Conservation (phyloP, 2,113 vertebrate genomes). For the Bubo bubo region DNA sequence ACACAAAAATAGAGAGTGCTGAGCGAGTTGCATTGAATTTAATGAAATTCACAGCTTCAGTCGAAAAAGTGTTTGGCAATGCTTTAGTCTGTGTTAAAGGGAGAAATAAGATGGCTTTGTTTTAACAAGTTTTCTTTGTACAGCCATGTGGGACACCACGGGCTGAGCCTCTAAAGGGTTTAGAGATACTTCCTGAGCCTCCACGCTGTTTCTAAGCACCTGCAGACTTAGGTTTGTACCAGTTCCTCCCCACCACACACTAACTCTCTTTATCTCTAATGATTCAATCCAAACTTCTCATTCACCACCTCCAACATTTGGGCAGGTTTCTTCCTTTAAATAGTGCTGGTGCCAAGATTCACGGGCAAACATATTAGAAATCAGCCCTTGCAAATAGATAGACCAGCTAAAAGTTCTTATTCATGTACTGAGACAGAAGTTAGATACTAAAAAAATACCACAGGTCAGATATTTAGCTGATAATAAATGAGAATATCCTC, state of each 20-base stretch:
- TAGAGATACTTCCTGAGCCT: constrained; percentile 30
- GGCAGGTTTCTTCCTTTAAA: neutral
- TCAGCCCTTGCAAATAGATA: neutral
- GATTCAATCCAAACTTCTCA: neutral
- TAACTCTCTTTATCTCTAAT: neutral
- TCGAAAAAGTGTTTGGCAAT: constrained; percentile 1
- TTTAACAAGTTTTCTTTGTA: constrained; percentile 36
- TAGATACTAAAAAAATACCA: neutral
- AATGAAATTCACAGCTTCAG: constrained; percentile 59
- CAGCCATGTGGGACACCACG: neutral
- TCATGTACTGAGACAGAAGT: neutral
- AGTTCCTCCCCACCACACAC: neutral
- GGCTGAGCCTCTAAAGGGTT: neutral
- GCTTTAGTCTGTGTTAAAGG: constrained; percentile 1
- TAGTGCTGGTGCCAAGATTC: neutral
- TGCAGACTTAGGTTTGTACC: neutral
- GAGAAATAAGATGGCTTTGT: constrained; percentile 39
- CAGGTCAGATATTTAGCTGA: neutral
- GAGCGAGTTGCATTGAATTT: constrained; percentile 54
- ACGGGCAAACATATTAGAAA: neutral
- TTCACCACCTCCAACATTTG: constrained; percentile 5
- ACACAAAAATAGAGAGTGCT: constrained; percentile 53
- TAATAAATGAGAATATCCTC: neutral
- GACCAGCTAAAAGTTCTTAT: neutral
- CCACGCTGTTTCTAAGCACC: neutral